Percentiles rank a stretch among this genome's conserved stretches.
These are phyloP conservation scores for Sebastes elongatus DNA, from an alignment of 2,797 vertebrate genomes.

Conservation along the genomic window DNA sequence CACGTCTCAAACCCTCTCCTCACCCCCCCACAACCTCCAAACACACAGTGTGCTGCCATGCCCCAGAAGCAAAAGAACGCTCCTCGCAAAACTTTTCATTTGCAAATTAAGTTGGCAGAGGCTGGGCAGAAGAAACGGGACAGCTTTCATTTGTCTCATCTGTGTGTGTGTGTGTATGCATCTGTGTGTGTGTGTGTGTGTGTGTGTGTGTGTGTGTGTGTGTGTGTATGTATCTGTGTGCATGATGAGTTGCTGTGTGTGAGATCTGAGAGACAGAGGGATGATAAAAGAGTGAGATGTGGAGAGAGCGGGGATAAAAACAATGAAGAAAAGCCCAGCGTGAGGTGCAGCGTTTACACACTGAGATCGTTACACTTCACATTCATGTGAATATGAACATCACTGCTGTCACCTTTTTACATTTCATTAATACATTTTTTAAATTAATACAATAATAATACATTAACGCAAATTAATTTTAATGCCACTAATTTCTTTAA, in stretches of 20 bases:
- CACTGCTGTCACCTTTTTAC: not conserved
- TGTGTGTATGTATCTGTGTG: slow-evolving; percentile 16
- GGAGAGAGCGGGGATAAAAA: slow-evolving; percentile 10
- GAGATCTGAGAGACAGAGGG: slow-evolving; percentile 39
- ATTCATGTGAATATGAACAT: not conserved
- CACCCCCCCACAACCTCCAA: slow-evolving; percentile 25
- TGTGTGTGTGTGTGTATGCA: not conserved
- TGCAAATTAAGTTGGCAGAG: slow-evolving; percentile 85
- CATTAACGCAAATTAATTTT: too few relatives aligned
- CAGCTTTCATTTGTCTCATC: slow-evolving; percentile 64
- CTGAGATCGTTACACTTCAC: not conserved
- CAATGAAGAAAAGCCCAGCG: slow-evolving; percentile 13
- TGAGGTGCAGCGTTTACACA: not conserved
- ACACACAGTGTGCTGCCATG: slow-evolving; percentile 74
- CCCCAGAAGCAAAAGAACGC: slow-evolving; percentile 78
- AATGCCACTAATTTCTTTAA: too few relatives aligned
- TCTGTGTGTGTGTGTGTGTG: not conserved
- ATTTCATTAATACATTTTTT: slow-evolving; percentile 4
- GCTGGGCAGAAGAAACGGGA: slow-evolving; percentile 63
- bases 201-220: slow-evolving; percentile 21
- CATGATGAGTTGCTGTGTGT: slow-evolving; percentile 35
- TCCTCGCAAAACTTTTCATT: slow-evolving; percentile 84
- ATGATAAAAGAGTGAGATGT: slow-evolving; percentile 35
- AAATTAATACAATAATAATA: too few relatives aligned
- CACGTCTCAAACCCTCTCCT: slow-evolving; percentile 41